A percentile compares a stretch with the other conserved stretches of the same genome.
phyloP scores from a whole-genome alignment of 2,113 vertebrate species.

The Nyctereutes procyonoides region DNA sequence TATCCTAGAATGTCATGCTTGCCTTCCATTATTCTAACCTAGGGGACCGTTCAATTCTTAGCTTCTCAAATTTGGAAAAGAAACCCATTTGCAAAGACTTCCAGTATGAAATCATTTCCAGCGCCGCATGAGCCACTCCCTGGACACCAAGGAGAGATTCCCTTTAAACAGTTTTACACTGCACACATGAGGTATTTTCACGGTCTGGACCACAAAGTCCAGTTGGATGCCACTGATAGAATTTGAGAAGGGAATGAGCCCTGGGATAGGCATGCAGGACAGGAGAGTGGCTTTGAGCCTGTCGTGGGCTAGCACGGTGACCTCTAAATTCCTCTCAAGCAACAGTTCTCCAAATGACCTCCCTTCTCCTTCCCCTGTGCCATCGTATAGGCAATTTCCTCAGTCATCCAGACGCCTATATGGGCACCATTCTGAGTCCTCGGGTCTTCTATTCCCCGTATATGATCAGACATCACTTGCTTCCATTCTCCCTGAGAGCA shows the following conservation, averaged over 20 bases:
- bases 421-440: not conserved
- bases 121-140: constrained; percentile 28
- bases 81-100: constrained; percentile 25
- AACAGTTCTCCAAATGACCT: not conserved
- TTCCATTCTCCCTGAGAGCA: not conserved
- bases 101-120: constrained; percentile 57
- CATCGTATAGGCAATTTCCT: not conserved
- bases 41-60: constrained; percentile 45
- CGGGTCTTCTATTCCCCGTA: not conserved
- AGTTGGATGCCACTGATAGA: not conserved
- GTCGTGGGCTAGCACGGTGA: not conserved
- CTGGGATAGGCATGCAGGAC: not conserved
- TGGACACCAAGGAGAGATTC: constrained; percentile 18
- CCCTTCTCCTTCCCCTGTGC: not conserved
- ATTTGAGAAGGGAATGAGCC: not conserved
- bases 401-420: not conserved
- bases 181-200: not conserved
- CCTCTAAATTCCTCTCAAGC: not conserved
- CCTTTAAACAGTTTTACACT: not conserved
- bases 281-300: not conserved
- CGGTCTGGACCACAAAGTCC: not conserved
- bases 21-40: constrained; percentile 15
- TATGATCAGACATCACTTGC: not conserved
- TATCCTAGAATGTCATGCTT: not conserved
- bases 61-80: constrained; percentile 63